Conservation (phyloP, 2,888 invertebrate genomes). For the Asteroscopus sphinx region DNA sequence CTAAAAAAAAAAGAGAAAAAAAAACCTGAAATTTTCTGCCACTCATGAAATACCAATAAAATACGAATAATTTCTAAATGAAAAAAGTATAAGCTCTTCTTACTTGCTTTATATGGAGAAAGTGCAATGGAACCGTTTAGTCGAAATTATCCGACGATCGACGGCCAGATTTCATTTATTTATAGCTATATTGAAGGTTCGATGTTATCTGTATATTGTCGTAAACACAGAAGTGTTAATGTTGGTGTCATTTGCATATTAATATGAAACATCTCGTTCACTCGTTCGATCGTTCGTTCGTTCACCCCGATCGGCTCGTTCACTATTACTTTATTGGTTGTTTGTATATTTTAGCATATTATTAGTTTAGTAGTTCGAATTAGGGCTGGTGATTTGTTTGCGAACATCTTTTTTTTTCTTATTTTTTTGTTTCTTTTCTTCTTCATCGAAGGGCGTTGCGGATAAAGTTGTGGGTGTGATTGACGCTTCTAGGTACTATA, state of each 20-base stretch:
- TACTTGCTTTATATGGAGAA: constrained; percentile 10
- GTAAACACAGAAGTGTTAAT: constrained; percentile 46
- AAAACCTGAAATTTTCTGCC: no score
- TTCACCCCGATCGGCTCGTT: constrained; percentile 48
- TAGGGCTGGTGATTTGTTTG: constrained; percentile 16
- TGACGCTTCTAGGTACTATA: no score
- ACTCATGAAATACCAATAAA: constrained; percentile 14
- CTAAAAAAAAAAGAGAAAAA: no score
- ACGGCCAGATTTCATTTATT: constrained; percentile 10
- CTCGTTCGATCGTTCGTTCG: constrained; percentile 42
- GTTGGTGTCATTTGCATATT: constrained; percentile 46
- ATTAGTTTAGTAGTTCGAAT: constrained; percentile 34
- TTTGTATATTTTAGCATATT: constrained; percentile 50
- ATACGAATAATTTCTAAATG: not conserved
- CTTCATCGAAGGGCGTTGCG: no score
- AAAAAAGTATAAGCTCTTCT: constrained; percentile 1
- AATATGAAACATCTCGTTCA: constrained; percentile 38
- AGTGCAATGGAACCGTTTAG: constrained; percentile 1
- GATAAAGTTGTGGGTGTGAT: no score
- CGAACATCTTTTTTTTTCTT: not conserved
- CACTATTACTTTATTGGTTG: constrained; percentile 38
- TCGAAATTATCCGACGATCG: constrained; percentile 9
- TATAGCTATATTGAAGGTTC: constrained; percentile 10
- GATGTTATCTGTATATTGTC: constrained; percentile 27
- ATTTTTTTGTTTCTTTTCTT: not conserved